These are phyloP conservation scores for Drosophila hamatofila DNA, from an alignment of 2,888 invertebrate species.

Conservation along the genomic window DNA sequence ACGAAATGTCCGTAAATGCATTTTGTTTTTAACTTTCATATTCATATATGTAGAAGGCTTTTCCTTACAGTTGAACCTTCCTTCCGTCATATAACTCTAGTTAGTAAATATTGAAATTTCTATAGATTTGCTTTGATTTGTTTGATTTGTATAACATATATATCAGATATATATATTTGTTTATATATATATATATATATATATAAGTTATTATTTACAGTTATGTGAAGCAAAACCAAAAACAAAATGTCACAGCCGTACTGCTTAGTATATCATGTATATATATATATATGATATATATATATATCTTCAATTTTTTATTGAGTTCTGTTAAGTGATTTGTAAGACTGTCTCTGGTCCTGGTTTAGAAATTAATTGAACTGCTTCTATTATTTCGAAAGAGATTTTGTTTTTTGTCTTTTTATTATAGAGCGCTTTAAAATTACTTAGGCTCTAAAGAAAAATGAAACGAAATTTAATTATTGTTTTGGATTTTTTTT, in stretches of 20 bases:
- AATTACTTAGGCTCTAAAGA: conserved; percentile 39
- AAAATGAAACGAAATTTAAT: conserved; percentile 17
- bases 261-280: conserved; percentile 63
- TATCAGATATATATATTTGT: conserved; percentile 19
- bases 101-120: conserved; percentile 35
- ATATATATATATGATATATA: conserved; percentile 17
- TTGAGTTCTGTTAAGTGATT: conserved; percentile 24
- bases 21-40: conserved; percentile 8
- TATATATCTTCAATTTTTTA: background rate
- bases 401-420: conserved; percentile 33
- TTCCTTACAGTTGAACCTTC: conserved; percentile 1
- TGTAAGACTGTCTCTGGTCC: conserved; percentile 27
- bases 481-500: background rate
- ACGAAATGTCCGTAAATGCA: conserved; percentile 29
- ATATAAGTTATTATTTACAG: conserved; percentile 59
- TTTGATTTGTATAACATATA: conserved; percentile 14
- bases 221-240: conserved; percentile 76
- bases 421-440: conserved; percentile 18
- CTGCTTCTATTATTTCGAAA: conserved; percentile 33
- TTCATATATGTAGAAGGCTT: conserved; percentile 19
- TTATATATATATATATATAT: background rate
- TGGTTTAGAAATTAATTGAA: conserved; percentile 41
- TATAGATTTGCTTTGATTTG: conserved; percentile 15
- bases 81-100: conserved; percentile 2
- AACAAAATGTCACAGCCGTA: conserved; percentile 80